Conservation (phyloP, 2,888 invertebrate genomes). For the Lamellibrachia columna region DNA sequence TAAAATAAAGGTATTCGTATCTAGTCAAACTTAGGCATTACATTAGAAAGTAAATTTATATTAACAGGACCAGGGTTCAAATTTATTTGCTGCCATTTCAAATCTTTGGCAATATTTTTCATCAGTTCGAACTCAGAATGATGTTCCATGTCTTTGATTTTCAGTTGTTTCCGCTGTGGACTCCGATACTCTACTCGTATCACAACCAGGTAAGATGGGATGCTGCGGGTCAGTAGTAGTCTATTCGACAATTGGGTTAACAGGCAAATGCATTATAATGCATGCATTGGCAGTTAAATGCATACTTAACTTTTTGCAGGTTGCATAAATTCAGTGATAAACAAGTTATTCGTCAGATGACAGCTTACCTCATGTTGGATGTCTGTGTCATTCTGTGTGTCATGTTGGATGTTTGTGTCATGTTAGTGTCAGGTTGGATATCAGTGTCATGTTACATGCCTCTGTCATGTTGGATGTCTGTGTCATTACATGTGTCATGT, state of each 20-base stretch:
- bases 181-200: slow-evolving; percentile 92
- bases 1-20: too few relatives aligned
- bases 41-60: too few relatives aligned
- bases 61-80: background rate
- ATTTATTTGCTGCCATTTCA: background rate
- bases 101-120: background rate
- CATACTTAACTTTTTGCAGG: background rate
- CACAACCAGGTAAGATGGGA: slow-evolving; percentile 75
- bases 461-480: too few relatives aligned
- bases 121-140: background rate
- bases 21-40: too few relatives aligned
- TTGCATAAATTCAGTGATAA: background rate
- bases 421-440: too few relatives aligned
- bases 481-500: background rate
- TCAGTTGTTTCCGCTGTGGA: slow-evolving; percentile 87
- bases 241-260: background rate
- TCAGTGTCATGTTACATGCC: background rate
- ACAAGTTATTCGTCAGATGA: background rate
- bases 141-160: slow-evolving; percentile 41
- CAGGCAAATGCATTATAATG: background rate
- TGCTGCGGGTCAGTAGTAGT: background rate
- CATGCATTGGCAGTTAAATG: background rate
- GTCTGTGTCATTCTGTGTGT: background rate
- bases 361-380: background rate
- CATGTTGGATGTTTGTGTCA: too few relatives aligned